Evolutionary conservation across 2,797 vertebrate genomes (phyloP).

Genomic region (Argya squamiceps): DNA sequence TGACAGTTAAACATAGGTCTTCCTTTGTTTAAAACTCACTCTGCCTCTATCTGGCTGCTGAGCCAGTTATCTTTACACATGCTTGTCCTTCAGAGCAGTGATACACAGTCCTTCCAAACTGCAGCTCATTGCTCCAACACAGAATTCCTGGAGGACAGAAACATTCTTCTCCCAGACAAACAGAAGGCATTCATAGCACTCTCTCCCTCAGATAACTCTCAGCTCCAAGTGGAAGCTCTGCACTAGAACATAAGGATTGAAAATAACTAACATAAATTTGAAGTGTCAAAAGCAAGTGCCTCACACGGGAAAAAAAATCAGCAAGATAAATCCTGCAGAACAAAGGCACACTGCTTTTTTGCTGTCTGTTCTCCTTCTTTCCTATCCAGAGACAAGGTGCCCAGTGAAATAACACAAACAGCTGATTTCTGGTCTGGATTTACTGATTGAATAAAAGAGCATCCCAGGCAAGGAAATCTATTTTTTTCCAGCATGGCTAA

Average conservation of each 20-base stretch:
- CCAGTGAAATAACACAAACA: not conserved
- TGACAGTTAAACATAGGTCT: not conserved
- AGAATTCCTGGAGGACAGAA: not conserved
- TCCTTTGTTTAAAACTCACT: not conserved
- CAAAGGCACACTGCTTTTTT: not conserved
- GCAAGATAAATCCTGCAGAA: not conserved
- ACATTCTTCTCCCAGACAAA: not conserved
- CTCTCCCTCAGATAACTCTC: not conserved
- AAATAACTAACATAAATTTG: not conserved
- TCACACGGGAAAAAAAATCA: not conserved
- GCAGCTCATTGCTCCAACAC: not conserved
- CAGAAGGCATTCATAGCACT: not conserved
- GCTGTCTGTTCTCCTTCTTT: not conserved
- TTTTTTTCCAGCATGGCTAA: not conserved
- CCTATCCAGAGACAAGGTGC: not conserved
- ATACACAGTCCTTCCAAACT: not conserved
- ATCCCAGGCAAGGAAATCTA: not conserved
- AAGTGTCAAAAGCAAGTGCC: not conserved
- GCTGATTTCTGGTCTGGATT: not conserved
- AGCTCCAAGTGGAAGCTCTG: not conserved
- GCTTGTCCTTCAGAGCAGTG: not conserved
- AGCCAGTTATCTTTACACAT: not conserved
- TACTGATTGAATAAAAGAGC: not conserved
- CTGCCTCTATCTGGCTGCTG: not conserved
- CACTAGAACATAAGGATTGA: not conserved